These are phyloP conservation scores for Dendroctonus valens DNA, from an alignment of 1,140 invertebrate species.

Conservation along the genomic window DNA sequence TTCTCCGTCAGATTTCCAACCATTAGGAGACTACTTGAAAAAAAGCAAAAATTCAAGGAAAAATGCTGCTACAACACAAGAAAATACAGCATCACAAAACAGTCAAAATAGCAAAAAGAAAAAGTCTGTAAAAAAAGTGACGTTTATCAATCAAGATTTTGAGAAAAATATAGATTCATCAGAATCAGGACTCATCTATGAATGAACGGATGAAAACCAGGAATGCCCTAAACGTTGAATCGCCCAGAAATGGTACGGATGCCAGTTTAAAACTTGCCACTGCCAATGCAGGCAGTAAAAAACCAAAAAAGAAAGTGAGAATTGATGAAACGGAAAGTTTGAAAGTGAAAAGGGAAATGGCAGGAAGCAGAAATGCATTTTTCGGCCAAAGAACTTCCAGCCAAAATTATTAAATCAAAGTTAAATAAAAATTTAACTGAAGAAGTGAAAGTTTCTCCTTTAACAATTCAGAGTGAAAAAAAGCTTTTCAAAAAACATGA, in stretches of 20 bases:
- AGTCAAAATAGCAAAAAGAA: no score
- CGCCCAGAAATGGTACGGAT: neutral
- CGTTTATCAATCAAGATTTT: no score
- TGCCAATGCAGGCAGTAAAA: conserved; percentile 1
- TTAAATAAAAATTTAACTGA: conserved; percentile 30
- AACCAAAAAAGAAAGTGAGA: conserved; percentile 27
- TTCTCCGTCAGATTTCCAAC: no score
- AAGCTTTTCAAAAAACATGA: no score
- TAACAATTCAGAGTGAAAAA: neutral
- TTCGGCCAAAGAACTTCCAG: conserved; percentile 26
- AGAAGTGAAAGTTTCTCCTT: conserved; percentile 24
- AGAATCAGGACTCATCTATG: no score
- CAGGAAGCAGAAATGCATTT: conserved; percentile 23
- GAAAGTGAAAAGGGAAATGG: conserved; percentile 24
- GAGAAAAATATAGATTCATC: no score
- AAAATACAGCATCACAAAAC: no score
- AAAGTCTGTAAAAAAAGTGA: no score
- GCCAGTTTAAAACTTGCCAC: neutral
- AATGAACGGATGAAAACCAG: neutral
- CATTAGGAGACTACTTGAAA: no score
- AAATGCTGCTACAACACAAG: no score
- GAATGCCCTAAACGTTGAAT: neutral
- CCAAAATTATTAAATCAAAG: conserved; percentile 32
- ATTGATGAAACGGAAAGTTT: conserved; percentile 33
- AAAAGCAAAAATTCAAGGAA: no score